These are phyloP conservation scores for Megalurothrips usitatus DNA, from an alignment of 2,888 invertebrate species.

Conservation along the genomic window DNA sequence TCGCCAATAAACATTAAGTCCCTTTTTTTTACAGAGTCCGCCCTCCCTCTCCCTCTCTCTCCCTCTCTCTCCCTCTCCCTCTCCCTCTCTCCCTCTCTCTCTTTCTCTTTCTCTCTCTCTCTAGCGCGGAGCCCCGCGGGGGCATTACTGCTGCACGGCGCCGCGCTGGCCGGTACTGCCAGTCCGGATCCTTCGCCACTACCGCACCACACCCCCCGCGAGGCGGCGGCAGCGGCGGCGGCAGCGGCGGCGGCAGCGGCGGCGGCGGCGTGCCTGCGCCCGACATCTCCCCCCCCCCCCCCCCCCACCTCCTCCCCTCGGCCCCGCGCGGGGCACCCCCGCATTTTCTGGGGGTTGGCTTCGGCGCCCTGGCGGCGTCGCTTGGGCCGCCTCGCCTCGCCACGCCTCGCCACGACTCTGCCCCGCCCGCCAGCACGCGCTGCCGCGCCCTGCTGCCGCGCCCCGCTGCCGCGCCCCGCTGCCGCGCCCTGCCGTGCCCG, in stretches of 20 bases:
- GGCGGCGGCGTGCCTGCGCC: background rate
- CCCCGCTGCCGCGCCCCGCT: background rate
- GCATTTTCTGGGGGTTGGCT: no score
- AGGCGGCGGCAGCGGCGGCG: background rate
- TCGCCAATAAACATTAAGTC: no score
- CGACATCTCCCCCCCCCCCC: background rate
- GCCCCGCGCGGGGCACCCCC: no score
- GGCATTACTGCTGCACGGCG: background rate
- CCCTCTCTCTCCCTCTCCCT: no score
- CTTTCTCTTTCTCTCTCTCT: no score
- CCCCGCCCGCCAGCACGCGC: conserved; percentile 11
- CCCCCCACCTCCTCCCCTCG: no score
- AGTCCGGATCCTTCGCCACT: background rate
- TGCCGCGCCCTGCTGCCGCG: background rate
- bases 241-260: background rate
- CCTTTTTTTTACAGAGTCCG: no score
- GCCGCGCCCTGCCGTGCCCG: conserved; percentile 1
- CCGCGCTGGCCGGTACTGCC: background rate
- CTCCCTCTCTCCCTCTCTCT: no score
- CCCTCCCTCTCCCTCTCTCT: no score
- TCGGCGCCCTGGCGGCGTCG: no score
- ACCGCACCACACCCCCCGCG: background rate
- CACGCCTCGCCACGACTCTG: background rate
- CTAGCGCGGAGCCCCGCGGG: no score
- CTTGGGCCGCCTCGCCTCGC: background rate